Evolutionary conservation across 2,113 vertebrate genomes (phyloP).

Genomic region (Kryptolebias marmoratus): DNA sequence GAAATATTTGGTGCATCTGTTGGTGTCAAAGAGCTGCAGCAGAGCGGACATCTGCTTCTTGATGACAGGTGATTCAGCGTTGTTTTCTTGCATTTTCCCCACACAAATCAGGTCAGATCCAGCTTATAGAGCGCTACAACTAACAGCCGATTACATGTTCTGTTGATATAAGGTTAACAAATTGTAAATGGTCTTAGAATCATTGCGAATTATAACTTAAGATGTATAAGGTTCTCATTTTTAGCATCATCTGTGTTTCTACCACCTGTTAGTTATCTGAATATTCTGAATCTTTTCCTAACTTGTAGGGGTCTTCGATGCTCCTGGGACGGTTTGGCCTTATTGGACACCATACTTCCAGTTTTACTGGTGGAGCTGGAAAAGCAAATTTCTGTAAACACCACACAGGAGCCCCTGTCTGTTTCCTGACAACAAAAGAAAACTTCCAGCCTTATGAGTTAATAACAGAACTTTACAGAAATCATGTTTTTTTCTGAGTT

Average conservation of each 20-base stretch:
- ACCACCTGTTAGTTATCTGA: neutral
- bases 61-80: slow-evolving; percentile 80
- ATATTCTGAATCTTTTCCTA: neutral
- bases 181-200: too few species aligned
- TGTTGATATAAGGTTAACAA: too few species aligned
- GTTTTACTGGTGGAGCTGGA: slow-evolving; percentile 86
- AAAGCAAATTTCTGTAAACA: slow-evolving; percentile 27
- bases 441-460: neutral
- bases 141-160: too few species aligned
- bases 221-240: too few species aligned
- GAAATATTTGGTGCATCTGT: slow-evolving; percentile 73
- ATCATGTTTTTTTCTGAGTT: too few species aligned
- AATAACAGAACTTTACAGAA: too few species aligned
- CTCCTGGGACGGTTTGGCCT: slow-evolving; percentile 86
- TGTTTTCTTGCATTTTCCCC: neutral
- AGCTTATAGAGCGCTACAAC: too few species aligned
- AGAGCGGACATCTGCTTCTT: slow-evolving; percentile 80
- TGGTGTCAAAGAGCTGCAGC: slow-evolving; percentile 74
- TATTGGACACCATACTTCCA: slow-evolving; percentile 89
- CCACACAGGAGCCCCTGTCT: neutral
- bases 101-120: too few species aligned
- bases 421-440: neutral
- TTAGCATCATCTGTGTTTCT: too few species aligned
- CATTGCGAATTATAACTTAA: too few species aligned
- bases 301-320: slow-evolving; percentile 86